These are phyloP conservation scores for Callinectes sapidus DNA, from an alignment of 2,888 invertebrate species.

Conservation along the genomic window DNA sequence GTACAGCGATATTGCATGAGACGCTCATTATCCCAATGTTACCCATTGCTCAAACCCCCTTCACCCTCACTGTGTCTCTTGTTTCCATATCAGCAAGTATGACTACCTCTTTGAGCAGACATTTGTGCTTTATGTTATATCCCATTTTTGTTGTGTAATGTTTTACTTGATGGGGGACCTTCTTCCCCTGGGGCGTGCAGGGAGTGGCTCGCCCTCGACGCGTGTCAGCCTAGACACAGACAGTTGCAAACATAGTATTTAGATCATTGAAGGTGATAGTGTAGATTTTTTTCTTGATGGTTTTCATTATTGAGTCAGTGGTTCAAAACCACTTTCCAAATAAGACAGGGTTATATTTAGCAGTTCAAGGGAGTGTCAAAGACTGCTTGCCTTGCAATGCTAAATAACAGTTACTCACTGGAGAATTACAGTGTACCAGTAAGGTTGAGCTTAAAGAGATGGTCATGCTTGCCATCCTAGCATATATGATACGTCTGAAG, in stretches of 20 bases:
- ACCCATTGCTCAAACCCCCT: constrained; percentile 69
- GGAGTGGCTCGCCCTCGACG: neutral
- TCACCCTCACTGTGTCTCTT: constrained; percentile 65
- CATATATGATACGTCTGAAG: constrained; percentile 65
- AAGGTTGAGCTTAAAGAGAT: constrained; percentile 65
- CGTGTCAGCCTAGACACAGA: neutral
- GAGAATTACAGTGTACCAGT: constrained; percentile 63
- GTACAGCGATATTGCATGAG: constrained; percentile 70
- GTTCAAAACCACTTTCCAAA: constrained; percentile 56
- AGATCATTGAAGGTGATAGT: constrained; percentile 30
- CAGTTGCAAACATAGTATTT: neutral
- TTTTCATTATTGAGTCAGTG: constrained; percentile 51
- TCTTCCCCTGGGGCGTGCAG: neutral
- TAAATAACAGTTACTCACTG: constrained; percentile 45
- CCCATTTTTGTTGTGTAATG: constrained; percentile 2
- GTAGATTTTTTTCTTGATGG: constrained; percentile 46
- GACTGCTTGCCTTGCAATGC: constrained; percentile 56
- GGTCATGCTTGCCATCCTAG: constrained; percentile 67
- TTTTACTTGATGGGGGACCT: neutral
- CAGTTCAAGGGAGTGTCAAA: constrained; percentile 61
- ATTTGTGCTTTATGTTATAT: neutral
- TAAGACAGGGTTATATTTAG: constrained; percentile 67
- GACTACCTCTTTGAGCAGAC: constrained; percentile 65
- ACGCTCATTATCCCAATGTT: constrained; percentile 69
- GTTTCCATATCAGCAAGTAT: constrained; percentile 68